These are phyloP conservation scores for Acronicta leporina DNA, from an alignment of 2,888 invertebrate genomes.

Conservation along the genomic window DNA sequence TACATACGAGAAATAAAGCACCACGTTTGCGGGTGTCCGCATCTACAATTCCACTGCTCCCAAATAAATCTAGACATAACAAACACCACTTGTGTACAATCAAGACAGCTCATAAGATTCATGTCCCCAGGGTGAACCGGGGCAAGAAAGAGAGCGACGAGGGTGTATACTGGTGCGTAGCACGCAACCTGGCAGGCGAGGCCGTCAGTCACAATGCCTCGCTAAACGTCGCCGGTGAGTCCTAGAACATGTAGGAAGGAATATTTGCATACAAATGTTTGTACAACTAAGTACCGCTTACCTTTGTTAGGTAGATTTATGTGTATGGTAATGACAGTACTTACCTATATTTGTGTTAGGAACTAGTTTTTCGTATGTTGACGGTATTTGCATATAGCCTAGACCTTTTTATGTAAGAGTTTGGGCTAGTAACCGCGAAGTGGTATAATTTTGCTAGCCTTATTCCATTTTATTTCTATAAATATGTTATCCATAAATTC, in stretches of 20 bases:
- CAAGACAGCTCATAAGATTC: conserved; percentile 49
- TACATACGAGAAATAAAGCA: not conserved
- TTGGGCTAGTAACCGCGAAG: too few species aligned
- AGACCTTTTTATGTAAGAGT: too few species aligned
- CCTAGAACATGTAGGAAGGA: conserved; percentile 22
- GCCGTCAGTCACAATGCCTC: conserved; percentile 97
- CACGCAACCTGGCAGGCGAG: conserved; percentile 96
- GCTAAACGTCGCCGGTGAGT: conserved; percentile 97
- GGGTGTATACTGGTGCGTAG: conserved; percentile 99
- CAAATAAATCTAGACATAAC: conserved; percentile 25
- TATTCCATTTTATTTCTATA: too few species aligned
- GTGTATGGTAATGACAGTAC: conserved; percentile 2
- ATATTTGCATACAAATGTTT: conserved; percentile 58
- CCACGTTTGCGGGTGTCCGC: not conserved
- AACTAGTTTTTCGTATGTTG: too few species aligned
- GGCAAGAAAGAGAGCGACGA: conserved; percentile 98
- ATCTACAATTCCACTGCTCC: conserved; percentile 11
- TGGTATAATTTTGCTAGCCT: too few species aligned
- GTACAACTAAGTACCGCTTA: conserved; percentile 34
- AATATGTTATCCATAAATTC: too few species aligned
- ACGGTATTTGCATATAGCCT: too few species aligned
- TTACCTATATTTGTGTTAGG: not conserved
- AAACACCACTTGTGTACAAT: conserved; percentile 34
- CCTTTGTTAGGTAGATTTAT: conserved; percentile 46
- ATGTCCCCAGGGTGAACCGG: conserved; percentile 91